Conservation (phyloP, 2,888 invertebrate genomes). For the Tupiocoris notatus region DNA sequence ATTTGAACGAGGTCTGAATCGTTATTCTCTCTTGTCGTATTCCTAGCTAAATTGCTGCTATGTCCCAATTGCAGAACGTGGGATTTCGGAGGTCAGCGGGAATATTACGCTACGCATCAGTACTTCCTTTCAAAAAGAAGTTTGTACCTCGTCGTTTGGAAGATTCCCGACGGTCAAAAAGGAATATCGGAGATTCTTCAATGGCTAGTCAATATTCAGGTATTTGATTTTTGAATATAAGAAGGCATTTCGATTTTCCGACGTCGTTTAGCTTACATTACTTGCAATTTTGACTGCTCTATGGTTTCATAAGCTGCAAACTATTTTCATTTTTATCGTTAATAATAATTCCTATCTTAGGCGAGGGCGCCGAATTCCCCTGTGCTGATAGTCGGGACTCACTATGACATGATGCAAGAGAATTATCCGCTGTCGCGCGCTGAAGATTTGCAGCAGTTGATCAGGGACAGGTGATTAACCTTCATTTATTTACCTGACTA, state of each 20-base stretch:
- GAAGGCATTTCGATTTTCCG: too few species aligned
- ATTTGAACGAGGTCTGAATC: too few species aligned
- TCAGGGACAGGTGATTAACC: slow-evolving; percentile 63
- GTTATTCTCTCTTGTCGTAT: too few species aligned
- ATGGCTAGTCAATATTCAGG: slow-evolving; percentile 95
- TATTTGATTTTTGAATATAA: slow-evolving; percentile 48
- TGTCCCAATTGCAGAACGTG: slow-evolving; percentile 85
- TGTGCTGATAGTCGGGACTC: slow-evolving; percentile 94
- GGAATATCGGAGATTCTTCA: slow-evolving; percentile 88
- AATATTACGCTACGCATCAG: slow-evolving; percentile 97
- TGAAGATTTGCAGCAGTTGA: slow-evolving; percentile 83
- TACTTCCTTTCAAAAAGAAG: slow-evolving; percentile 95
- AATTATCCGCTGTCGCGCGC: slow-evolving; percentile 61
- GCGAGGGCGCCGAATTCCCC: slow-evolving; percentile 95
- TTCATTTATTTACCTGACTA: too few species aligned
- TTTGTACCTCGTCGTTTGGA: slow-evolving; percentile 93
- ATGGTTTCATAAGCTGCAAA: background rate
- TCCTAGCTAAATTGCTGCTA: too few species aligned
- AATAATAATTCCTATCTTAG: slow-evolving; percentile 53
- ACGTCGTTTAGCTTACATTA: too few species aligned
- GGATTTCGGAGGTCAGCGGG: slow-evolving; percentile 98
- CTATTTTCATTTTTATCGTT: background rate
- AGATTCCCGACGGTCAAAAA: slow-evolving; percentile 83
- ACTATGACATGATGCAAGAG: slow-evolving; percentile 82
- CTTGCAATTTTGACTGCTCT: too few species aligned